Evolutionary conservation across 1,140 invertebrate genomes (phyloP), one percentile per base, ranked within the genome.

Genomic region (Cydia pomonella): DNA sequence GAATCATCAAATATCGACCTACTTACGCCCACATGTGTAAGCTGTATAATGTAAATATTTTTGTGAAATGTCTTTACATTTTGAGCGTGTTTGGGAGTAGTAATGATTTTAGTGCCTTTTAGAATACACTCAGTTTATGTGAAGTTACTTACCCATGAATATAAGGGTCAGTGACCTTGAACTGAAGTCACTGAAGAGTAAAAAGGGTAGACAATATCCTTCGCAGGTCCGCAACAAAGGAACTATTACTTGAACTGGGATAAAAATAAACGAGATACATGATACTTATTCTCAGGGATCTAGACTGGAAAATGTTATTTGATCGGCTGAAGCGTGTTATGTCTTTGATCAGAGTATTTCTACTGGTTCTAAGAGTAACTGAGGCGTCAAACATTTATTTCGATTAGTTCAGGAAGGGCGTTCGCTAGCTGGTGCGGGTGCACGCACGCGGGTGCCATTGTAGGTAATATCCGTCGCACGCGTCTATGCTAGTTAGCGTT

Each of bases 151-250:
- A 16, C 41, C 41, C 53, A 21, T 59, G 53, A 50, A 7, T n/a
- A 59, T 59, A 59, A 12, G 53, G n/a, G 53, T 59, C 53, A 59
- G 53, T 59, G 53, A 23, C 53, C 53, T 59, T 59, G 12, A n/a
- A 12, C 53, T 0, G 16, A 23, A 23, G 53, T 59, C 21, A 59
- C 50, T 59, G 53, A 23, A 59, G 53, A 12, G 53, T 59, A 59
- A 59, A n/a, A 59, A 59, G 53, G 53, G 53, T 59, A 23, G 53
- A 59, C 53, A 23, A 59, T 59, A 59, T 59, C 53, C 53, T 59
- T 59, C 53, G 53, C 10, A 23, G 18, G 53, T 23, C 23, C 21
- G 12, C 53, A 59, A 59, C 53, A 59, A 59, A 59, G 21, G 53
- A 59, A 59, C 53, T 59, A 59, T 50, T 50, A 59, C 53, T 59